These are phyloP conservation scores for Ischnura elegans DNA, from an alignment of 2,888 invertebrate genomes.

Conservation along the genomic window DNA sequence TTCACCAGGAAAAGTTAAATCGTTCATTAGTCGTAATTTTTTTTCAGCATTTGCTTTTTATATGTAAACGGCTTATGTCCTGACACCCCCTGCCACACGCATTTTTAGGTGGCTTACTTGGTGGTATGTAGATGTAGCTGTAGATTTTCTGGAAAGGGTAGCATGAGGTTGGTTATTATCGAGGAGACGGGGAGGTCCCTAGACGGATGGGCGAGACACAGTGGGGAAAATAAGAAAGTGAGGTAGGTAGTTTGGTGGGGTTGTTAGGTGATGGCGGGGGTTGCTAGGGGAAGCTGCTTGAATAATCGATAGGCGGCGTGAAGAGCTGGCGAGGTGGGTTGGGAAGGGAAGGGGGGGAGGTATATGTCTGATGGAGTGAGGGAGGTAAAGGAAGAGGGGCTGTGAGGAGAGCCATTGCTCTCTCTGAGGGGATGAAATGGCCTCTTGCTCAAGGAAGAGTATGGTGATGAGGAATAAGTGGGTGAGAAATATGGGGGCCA, in stretches of 20 bases:
- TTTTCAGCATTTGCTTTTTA: too few relatives aligned
- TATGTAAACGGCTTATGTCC: too few relatives aligned
- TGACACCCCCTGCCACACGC: too few relatives aligned
- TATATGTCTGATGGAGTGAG: not conserved
- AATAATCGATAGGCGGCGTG: slow-evolving; percentile 7
- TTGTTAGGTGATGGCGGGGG: not conserved
- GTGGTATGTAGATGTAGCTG: not conserved
- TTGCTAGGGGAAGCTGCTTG: not conserved
- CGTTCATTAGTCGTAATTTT: too few relatives aligned
- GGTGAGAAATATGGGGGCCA: not conserved
- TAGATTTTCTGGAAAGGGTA: not conserved
- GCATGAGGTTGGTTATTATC: not conserved
- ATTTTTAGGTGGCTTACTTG: too few relatives aligned
- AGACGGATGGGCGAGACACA: not conserved
- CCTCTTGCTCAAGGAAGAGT: not conserved
- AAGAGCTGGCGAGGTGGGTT: not conserved
- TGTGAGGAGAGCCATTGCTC: not conserved
- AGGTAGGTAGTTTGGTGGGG: not conserved
- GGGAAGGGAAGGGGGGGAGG: not conserved
- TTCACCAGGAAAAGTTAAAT: too few relatives aligned
- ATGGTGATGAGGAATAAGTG: not conserved
- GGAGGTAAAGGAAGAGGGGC: not conserved
- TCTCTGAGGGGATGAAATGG: not conserved
- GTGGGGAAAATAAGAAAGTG: not conserved
- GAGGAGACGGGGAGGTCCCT: not conserved